Evolutionary conservation across 2,113 vertebrate species (phyloP).

Genomic region (Cisticola juncidis): DNA sequence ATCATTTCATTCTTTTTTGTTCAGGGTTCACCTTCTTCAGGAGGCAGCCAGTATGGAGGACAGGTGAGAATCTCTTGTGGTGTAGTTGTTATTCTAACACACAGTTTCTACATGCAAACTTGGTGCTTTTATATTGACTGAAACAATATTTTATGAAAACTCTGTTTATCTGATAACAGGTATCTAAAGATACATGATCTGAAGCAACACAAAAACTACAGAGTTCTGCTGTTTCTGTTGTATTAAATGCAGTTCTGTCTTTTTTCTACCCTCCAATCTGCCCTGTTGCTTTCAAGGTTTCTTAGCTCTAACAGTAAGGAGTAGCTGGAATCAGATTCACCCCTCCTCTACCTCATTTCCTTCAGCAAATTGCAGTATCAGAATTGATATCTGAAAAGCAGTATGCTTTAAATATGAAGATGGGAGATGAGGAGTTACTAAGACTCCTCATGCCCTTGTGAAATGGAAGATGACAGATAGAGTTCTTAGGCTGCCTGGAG

Average conservation of each 20-base stretch:
- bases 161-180: background rate
- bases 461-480: background rate
- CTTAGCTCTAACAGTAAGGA: background rate
- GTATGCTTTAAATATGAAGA: background rate
- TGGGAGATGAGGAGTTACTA: background rate
- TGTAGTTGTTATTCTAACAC: background rate
- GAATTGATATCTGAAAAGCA: background rate
- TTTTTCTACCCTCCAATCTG: background rate
- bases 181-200: background rate
- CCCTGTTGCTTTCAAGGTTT: background rate
- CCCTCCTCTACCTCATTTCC: background rate
- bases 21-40: conserved; percentile 24
- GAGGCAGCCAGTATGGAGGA: conserved; percentile 48
- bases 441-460: background rate
- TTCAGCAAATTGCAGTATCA: background rate
- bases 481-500: background rate
- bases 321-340: background rate
- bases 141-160: background rate
- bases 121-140: background rate
- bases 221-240: background rate
- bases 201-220: background rate
- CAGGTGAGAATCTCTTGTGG: background rate
- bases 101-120: background rate
- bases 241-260: background rate
- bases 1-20: background rate